A percentile compares a stretch with the other conserved stretches of the same genome.
phyloP scores from a whole-genome alignment of 1,140 invertebrate genomes.

The Drosophila bocki region DNA sequence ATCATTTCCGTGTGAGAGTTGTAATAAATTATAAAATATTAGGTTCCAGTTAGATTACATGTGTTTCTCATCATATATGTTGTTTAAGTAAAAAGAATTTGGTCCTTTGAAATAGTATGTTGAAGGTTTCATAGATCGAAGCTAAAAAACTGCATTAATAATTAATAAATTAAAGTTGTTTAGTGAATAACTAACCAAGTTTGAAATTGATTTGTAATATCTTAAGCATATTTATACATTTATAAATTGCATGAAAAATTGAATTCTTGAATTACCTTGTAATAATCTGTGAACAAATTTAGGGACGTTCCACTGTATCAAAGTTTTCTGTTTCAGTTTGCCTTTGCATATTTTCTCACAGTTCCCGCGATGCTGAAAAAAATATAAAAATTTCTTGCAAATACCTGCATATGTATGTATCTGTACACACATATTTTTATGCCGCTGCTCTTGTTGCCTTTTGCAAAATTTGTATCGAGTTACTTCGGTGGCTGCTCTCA shows the following conservation, averaged over 20 bases:
- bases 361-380: constrained; percentile 36
- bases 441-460: constrained; percentile 19
- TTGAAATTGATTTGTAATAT: too few species aligned
- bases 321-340: constrained; percentile 41
- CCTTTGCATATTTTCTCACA: constrained; percentile 58
- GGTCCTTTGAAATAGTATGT: neutral
- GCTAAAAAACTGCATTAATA: neutral
- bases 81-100: neutral
- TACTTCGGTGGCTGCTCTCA: constrained; percentile 78
- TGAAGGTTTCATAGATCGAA: neutral
- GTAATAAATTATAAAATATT: too few species aligned
- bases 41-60: neutral
- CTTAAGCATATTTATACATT: too few species aligned
- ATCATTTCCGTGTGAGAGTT: too few species aligned
- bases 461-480: constrained; percentile 68
- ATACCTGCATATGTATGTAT: constrained; percentile 33
- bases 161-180: neutral
- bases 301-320: constrained; percentile 11
- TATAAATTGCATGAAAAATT: neutral
- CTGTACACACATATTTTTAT: constrained; percentile 32
- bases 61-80: neutral
- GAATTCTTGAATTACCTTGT: neutral
- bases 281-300: neutral
- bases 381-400: constrained; percentile 49
- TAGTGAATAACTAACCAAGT: neutral